phyloP scores from a whole-genome alignment of 2,113 vertebrate species.

The Lonchura striata region DNA sequence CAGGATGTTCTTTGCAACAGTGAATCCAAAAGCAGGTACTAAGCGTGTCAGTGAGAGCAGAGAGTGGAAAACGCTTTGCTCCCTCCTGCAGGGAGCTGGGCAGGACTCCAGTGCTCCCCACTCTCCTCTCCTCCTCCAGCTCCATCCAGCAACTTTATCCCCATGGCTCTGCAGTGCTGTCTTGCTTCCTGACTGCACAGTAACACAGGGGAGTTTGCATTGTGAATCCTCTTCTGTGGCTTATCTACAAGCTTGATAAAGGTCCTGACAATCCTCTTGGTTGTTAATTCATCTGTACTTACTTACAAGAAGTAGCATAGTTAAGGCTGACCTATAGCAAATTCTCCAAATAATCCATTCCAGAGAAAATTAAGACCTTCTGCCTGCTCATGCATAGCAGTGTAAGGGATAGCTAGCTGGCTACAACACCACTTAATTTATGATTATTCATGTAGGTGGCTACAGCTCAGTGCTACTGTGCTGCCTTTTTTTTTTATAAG shows the following conservation, averaged over 20 bases:
- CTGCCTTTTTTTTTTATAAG: neutral
- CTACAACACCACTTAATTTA: neutral
- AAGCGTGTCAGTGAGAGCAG: neutral
- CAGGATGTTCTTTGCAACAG: neutral
- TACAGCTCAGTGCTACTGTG: neutral
- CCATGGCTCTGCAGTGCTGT: neutral
- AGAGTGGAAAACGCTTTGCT: neutral
- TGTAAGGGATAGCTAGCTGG: neutral
- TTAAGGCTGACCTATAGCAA: neutral
- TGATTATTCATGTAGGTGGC: neutral
- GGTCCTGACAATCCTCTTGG: neutral
- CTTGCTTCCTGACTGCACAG: neutral
- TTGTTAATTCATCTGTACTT: neutral
- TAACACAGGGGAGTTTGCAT: neutral
- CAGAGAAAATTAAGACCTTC: neutral
- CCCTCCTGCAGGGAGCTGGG: neutral
- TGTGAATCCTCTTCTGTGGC: neutral
- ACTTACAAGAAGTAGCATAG: accelerated
- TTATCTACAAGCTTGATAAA: neutral
- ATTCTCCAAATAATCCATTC: neutral
- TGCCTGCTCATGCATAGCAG: neutral
- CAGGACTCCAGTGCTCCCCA: neutral
- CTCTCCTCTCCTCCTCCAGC: too few species aligned
- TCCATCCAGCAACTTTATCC: neutral
- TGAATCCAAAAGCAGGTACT: neutral